Evolutionary conservation across 2,888 invertebrate genomes (phyloP), one percentile per base, ranked within the genome.

Genomic region (Mythimna impura): DNA sequence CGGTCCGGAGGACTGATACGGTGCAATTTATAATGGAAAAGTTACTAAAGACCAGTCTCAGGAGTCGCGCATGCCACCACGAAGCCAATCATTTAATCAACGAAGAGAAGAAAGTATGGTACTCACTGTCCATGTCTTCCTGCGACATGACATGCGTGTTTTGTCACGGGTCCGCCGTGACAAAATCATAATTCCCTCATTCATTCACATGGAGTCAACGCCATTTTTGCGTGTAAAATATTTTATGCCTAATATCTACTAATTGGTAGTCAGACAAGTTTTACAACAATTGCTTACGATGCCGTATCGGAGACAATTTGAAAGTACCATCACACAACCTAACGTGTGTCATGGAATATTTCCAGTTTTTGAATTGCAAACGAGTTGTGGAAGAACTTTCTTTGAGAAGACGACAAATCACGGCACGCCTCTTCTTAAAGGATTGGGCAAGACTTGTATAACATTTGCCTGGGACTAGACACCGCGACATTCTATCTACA

Each of bases 271-370:
- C 72, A 84, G 54, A 80, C 85, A 71, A 86, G 85, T 85, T 85
- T 80, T 36, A 77, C 76, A 80, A 82, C 76, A 84, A 86, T 86
- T 78, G 80, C 80, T 80, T 47, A 73, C 58, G 64, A 76, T 67
- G 69, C 55, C 85, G 84, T 84, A 76, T 61, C 84, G 82, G 86
- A 82, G 85, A 85, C 86, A 84, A 86, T 86, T 84, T 82, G 86
- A 85, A 85, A 86, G 85, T 81, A 75, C 68, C 71, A 78, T 71
- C 83, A 82, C 76, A 83, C 66, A 66, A 67, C 34, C 52, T 81
- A 57, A 77, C 86, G 73, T 86, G 84, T 84, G 73, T 84, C 86
- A 77, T 81, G 79, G 81, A 79, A 83, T 86, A 77, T 84, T 83
- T 77, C 47, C 14, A 70, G 65, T 58, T 80, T 78, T 68, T 70